Conservation (phyloP, 2,888 invertebrate species). For the Troides oblongomaculatus region DNA sequence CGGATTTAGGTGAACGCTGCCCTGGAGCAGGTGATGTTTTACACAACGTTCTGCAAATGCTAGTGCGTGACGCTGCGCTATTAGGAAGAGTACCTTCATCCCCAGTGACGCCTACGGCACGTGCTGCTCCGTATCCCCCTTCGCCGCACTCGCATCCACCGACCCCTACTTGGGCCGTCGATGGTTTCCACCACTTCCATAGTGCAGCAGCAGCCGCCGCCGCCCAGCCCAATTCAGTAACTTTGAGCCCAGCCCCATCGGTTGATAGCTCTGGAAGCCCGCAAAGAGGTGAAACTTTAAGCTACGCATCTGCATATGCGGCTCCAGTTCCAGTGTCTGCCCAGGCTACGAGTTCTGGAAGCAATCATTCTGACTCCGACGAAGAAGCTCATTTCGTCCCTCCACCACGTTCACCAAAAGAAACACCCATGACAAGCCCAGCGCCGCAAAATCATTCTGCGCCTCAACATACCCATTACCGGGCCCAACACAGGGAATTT, state of each 20-base stretch:
- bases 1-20: conserved; percentile 93
- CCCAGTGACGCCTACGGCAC: conserved; percentile 90
- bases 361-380: conserved; percentile 90
- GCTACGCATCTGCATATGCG: conserved; percentile 62
- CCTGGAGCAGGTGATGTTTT: conserved; percentile 96
- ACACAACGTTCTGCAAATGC: conserved; percentile 94
- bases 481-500: conserved; percentile 82
- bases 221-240: conserved; percentile 91
- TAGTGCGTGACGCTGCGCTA: conserved; percentile 89
- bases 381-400: conserved; percentile 83
- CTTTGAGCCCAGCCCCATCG: conserved; percentile 93
- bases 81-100: conserved; percentile 89
- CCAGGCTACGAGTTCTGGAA: conserved; percentile 82
- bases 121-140: conserved; percentile 84
- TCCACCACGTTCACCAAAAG: conserved; percentile 82
- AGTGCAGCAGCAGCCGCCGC: conserved; percentile 82
- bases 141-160: conserved; percentile 91
- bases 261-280: conserved; percentile 93
- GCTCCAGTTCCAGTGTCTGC: conserved; percentile 61
- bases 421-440: conserved; percentile 60
- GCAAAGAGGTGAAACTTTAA: conserved; percentile 83
- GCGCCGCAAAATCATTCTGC: conserved; percentile 64
- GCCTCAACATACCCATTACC: conserved; percentile 68
- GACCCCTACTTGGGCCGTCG: conserved; percentile 87
- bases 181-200: conserved; percentile 81